Base-by-base conservation (phyloP, 2,888 invertebrate genomes). In the Plagodis pulveraria region DNA sequence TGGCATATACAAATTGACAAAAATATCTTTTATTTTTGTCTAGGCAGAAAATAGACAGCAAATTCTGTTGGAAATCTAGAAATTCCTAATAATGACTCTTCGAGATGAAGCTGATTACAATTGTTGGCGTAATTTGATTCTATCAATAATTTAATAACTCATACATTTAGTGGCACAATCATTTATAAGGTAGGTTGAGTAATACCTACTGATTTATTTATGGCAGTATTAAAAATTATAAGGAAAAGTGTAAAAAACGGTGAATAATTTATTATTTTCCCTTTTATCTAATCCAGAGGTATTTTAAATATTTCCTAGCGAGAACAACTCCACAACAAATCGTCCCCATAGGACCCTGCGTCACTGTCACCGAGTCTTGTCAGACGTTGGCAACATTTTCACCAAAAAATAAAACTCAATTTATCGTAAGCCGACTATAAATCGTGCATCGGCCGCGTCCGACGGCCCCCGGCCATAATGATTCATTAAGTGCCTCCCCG, bases 401-500 rank as follows among this genome's bases (percentile, higher is more conserved):
- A 67, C 62, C 57, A 47, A 67, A 73, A 71, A 75, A 74, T 70
- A 77, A 73, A 74, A 73, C 69, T 69, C 63, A 72, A 66, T 70
- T 68, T 69, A 67, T 72, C 70, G 70, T 74, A 69, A 65, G 56
- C 73, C 41, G 80, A 79, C 89, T 90, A 91, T 89, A 84, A 84
- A 88, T 91, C 73, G 70, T 67, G 70, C 82, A 83, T 87, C 84
- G 81, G 67, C 67, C 76, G 80, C 83, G 80, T 75, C 82, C 83
- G 72, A 75, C 73, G 70, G 83, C 85, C 84, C 81, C 77, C 77
- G 77, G 82, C 83, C 83, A 84, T 91, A 91, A 91, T 91, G 91
- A 91, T 90, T 91, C 91, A 91, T 91, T 91, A 91, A 91, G 87
- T 89, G 89, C 91, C 90, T 89, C 87, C 83, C 80, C 80, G 87